These are phyloP conservation scores for Netelia inedita DNA, from an alignment of 2,888 invertebrate genomes.

Conservation along the genomic window DNA sequence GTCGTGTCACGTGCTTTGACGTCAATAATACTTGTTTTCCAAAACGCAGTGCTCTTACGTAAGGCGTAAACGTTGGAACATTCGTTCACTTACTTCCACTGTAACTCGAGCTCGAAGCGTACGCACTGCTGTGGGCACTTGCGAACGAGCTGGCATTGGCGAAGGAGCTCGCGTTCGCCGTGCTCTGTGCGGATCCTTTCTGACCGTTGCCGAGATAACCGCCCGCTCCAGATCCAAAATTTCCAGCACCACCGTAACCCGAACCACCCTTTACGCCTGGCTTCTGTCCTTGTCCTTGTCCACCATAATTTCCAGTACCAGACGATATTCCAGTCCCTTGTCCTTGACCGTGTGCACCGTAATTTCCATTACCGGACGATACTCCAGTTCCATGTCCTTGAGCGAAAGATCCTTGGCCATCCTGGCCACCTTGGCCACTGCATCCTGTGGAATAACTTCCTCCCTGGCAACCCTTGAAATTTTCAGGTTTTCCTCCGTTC, in stretches of 20 bases:
- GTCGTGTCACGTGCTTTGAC: not conserved
- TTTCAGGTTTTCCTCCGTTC: not conserved
- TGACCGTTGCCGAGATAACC: conserved; percentile 2
- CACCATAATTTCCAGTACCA: conserved; percentile 13
- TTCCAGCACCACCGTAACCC: conserved; percentile 1
- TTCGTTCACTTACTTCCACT: conserved; percentile 32
- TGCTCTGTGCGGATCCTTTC: conserved; percentile 24
- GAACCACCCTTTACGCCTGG: conserved; percentile 58
- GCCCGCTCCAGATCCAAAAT: not conserved
- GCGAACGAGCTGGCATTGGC: conserved; percentile 44
- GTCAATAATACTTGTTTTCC: no score
- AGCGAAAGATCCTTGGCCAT: not conserved
- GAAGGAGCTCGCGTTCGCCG: conserved; percentile 32
- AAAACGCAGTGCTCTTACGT: not conserved
- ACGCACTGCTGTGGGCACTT: conserved; percentile 38
- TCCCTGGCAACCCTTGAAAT: not conserved
- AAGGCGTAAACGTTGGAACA: not conserved
- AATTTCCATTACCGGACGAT: not conserved
- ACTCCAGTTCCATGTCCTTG: conserved; percentile 1
- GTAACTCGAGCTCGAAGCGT: conserved; percentile 51
- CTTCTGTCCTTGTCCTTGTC: conserved; percentile 28
- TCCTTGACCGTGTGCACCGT: conserved; percentile 45
- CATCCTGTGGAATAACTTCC: conserved; percentile 21
- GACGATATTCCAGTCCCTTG: not conserved
- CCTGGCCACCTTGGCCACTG: not conserved